Percentiles rank a stretch among this genome's conserved stretches.
phyloP scores from a whole-genome alignment of 2,888 invertebrate genomes.

The Synanthedon andrenaeformis region DNA sequence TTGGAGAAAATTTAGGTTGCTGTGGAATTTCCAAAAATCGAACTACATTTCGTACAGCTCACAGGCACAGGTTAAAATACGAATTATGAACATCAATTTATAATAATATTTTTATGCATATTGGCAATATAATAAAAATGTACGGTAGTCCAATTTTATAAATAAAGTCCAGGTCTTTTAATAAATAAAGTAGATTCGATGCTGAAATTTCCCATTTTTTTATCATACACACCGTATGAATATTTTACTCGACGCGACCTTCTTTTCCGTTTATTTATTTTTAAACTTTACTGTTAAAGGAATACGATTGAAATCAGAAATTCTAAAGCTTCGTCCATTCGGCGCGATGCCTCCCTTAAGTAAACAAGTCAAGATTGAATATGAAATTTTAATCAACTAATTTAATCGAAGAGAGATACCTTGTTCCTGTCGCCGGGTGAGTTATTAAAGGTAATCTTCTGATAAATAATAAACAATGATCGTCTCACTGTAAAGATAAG shows the following conservation, averaged over 20 bases:
- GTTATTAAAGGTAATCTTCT: slow-evolving; percentile 31
- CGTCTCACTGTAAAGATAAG: too few relatives aligned
- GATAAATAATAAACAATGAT: not conserved
- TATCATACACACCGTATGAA: not conserved
- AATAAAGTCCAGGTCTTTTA: too few relatives aligned
- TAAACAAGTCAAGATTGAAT: slow-evolving; percentile 82
- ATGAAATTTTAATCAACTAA: slow-evolving; percentile 83
- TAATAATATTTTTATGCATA: too few relatives aligned
- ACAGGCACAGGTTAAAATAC: too few relatives aligned
- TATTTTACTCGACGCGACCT: not conserved
- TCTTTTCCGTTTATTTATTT: not conserved
- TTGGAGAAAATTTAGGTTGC: too few relatives aligned
- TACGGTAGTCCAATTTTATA: too few relatives aligned
- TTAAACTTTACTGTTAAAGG: not conserved
- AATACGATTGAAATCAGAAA: not conserved
- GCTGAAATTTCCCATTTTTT: not conserved
- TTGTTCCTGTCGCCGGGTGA: slow-evolving; percentile 27
- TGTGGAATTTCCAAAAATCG: too few relatives aligned
- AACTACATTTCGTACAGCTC: too few relatives aligned
- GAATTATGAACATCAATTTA: too few relatives aligned
- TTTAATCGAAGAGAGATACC: slow-evolving; percentile 71
- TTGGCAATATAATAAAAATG: too few relatives aligned
- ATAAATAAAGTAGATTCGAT: not conserved
- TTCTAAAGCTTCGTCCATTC: slow-evolving; percentile 18
- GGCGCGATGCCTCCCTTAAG: slow-evolving; percentile 60